Conservation (phyloP, 2,888 invertebrate species). For the Chymomyza caudatula region DNA sequence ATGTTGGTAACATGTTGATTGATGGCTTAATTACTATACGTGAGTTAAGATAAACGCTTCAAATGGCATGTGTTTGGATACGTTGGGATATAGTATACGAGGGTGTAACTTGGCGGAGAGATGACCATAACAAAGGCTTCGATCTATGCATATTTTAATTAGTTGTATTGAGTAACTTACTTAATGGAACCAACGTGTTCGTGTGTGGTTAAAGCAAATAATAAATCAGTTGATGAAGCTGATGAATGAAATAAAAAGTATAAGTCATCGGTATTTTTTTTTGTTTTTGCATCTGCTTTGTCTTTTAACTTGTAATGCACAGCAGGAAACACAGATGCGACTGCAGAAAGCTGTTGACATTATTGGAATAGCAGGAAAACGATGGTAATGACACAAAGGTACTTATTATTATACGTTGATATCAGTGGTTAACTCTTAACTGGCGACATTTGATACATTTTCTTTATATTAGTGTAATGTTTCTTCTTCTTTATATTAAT, state of each 20-base stretch:
- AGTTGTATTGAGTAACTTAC: not conserved
- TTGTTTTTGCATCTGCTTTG: not conserved
- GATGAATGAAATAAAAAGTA: not conserved
- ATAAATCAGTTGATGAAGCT: not conserved
- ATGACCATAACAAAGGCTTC: no score
- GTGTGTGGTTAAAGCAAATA: not conserved
- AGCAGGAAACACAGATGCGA: not conserved
- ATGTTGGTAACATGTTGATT: not conserved
- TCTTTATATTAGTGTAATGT: no score
- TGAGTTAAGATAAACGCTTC: not conserved
- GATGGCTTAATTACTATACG: not conserved
- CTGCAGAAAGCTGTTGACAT: no score
- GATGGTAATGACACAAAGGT: no score
- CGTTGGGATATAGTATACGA: not conserved
- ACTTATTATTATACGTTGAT: no score
- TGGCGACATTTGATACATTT: no score
- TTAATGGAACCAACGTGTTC: not conserved
- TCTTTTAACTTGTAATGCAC: not conserved
- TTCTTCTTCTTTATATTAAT: no score
- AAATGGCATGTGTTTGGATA: not conserved
- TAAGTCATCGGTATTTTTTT: not conserved
- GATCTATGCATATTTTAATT: no score
- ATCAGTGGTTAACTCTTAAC: no score
- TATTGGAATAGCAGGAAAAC: no score
- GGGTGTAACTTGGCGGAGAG: not conserved